Conservation (phyloP, 2,888 invertebrate species). For the Lasioglossum oenotherae region DNA sequence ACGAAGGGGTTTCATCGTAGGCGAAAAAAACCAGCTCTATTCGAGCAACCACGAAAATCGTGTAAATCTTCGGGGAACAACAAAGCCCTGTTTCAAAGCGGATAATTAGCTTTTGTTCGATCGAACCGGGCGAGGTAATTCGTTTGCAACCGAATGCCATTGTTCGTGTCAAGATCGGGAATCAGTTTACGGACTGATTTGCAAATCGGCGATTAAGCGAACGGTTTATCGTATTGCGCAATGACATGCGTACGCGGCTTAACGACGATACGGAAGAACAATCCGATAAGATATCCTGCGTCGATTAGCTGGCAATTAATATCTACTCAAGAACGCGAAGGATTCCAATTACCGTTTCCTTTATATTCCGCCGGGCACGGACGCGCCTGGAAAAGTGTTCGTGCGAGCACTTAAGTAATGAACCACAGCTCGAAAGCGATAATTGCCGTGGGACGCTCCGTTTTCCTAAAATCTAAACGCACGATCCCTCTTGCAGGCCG, state of each 20-base stretch:
- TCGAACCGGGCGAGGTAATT: not conserved
- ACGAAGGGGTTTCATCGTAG: not conserved
- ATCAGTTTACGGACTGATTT: not conserved
- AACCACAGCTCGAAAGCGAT: not conserved
- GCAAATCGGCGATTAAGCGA: not conserved
- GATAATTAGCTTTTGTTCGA: not conserved
- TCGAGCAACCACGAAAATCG: not conserved
- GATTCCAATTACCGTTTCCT: not conserved
- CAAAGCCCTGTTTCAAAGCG: not conserved
- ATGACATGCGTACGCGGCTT: not conserved
- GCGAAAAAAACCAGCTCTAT: not conserved
- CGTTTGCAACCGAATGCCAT: not conserved
- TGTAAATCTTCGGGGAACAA: not conserved
- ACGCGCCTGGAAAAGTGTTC: not conserved
- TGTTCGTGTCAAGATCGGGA: not conserved
- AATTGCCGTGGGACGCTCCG: not conserved
- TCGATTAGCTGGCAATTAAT: not conserved
- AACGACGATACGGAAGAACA: not conserved
- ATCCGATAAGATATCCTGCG: not conserved
- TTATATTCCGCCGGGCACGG: too few species aligned
- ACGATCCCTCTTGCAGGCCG: conserved; percentile 19
- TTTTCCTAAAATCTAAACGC: conserved; percentile 18
- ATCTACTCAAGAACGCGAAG: not conserved
- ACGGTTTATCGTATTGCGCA: not conserved
- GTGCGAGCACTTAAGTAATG: conserved; percentile 23